Conservation (phyloP, 2,113 vertebrate genomes). For the Sigmodon hispidus region DNA sequence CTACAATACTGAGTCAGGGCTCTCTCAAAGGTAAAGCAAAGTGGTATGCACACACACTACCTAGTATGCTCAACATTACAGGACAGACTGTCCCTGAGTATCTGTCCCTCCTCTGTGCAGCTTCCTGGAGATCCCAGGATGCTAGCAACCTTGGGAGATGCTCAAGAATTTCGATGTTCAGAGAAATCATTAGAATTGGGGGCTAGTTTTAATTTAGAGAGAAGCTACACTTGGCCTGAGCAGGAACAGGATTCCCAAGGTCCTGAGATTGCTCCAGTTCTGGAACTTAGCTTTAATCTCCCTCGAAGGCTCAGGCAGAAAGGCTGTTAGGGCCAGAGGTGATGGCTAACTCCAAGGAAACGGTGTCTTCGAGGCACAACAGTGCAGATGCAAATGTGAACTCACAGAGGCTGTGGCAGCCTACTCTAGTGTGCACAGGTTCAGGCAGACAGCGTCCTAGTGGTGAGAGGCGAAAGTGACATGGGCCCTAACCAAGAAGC, state of each 20-base stretch:
- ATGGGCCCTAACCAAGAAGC: not conserved
- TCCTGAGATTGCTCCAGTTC: not conserved
- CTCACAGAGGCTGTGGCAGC: not conserved
- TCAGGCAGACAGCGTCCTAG: not conserved
- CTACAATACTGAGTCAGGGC: not conserved
- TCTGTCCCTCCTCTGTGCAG: not conserved
- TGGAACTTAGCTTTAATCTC: not conserved
- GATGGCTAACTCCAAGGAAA: not conserved
- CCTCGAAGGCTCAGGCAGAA: not conserved
- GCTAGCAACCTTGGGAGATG: not conserved
- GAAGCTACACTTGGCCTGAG: not conserved
- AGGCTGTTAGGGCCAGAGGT: not conserved
- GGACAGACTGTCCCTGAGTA: fast-evolving
- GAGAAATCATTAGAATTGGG: not conserved
- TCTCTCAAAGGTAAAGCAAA: not conserved
- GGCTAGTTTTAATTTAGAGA: not conserved
- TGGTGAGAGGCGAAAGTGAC: not conserved
- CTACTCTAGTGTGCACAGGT: too few species aligned
- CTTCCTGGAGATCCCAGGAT: not conserved
- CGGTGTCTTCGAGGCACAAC: not conserved
- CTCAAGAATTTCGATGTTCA: not conserved
- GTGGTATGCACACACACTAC: not conserved
- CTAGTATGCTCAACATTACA: fast-evolving
- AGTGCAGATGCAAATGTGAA: not conserved
- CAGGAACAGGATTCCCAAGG: not conserved